phyloP scores from a whole-genome alignment of 2,113 vertebrate genomes.

The Zapus hudsonius region DNA sequence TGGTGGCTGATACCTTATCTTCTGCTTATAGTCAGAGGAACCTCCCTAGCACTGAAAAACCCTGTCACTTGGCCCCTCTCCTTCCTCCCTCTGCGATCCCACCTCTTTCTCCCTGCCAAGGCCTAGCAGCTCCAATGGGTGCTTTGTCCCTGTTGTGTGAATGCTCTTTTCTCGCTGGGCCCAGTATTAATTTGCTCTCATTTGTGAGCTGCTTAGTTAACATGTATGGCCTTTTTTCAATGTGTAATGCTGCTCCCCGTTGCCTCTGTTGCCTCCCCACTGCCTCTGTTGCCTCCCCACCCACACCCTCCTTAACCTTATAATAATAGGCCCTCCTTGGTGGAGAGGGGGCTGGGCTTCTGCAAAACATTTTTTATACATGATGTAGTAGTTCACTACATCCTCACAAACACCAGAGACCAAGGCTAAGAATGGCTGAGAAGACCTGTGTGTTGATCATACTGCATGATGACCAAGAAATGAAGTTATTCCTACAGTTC shows the following conservation, averaged over 20 bases:
- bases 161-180: constrained; percentile 76
- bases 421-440: not conserved
- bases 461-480: not conserved
- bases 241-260: constrained; percentile 55
- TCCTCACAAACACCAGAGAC: not conserved
- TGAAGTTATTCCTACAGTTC: not conserved
- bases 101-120: constrained; percentile 42
- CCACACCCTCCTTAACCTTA: constrained; percentile 71
- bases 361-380: constrained; percentile 24
- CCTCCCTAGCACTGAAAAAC: not conserved
- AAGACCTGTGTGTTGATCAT: not conserved
- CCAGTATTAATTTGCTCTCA: constrained; percentile 71
- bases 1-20: not conserved
- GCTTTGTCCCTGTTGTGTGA: constrained; percentile 61
- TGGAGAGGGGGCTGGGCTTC: constrained; percentile 43
- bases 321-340: constrained; percentile 55
- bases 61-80: not conserved
- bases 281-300: constrained; percentile 73
- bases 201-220: constrained; percentile 73
- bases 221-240: constrained; percentile 58
- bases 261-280: constrained; percentile 74
- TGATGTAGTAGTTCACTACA: not conserved
- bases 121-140: constrained; percentile 63
- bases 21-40: constrained; percentile 31
- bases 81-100: constrained; percentile 12